phyloP scores from a whole-genome alignment of 1,140 invertebrate species.

The Drosophila bifasciata region DNA sequence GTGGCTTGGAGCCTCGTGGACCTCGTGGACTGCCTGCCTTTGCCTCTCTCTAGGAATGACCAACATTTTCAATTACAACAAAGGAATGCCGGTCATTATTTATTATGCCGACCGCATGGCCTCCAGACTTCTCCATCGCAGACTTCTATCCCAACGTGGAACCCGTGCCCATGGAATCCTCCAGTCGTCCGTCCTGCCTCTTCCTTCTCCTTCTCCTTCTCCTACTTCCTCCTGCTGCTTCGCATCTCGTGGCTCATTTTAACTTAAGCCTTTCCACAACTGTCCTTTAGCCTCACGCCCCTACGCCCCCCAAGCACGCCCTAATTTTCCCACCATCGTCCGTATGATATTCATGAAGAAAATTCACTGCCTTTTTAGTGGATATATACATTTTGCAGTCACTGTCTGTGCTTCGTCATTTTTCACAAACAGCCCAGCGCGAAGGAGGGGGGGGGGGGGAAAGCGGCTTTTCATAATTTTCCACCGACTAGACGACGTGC shows the following conservation, averaged over 20 bases:
- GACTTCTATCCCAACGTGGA: background rate
- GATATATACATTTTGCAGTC: conserved; percentile 65
- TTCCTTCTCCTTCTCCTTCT: too few species aligned
- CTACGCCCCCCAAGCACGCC: conserved; percentile 20
- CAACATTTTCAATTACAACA: conserved; percentile 83
- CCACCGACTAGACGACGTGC: conserved; percentile 65
- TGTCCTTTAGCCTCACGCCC: conserved; percentile 52
- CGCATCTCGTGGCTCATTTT: conserved; percentile 54
- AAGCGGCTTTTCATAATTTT: conserved; percentile 77
- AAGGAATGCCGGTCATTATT: conserved; percentile 82
- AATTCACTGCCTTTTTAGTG: conserved; percentile 32
- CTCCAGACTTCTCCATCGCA: conserved; percentile 45
- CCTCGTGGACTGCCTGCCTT: conserved; percentile 13
- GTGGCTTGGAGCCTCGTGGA: too few species aligned
- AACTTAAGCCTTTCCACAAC: conserved; percentile 76
- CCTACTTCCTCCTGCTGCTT: too few species aligned
- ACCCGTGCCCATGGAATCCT: background rate
- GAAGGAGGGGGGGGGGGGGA: background rate
- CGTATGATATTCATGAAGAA: conserved; percentile 80
- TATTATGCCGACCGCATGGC: conserved; percentile 82
- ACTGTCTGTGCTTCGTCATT: conserved; percentile 71
- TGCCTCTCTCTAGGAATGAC: conserved; percentile 65
- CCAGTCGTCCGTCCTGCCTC: too few species aligned
- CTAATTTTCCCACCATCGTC: conserved; percentile 15
- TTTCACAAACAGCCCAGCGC: conserved; percentile 66